Base-by-base conservation (phyloP, 2,888 invertebrate genomes). In the Lepidonotus clava region DNA sequence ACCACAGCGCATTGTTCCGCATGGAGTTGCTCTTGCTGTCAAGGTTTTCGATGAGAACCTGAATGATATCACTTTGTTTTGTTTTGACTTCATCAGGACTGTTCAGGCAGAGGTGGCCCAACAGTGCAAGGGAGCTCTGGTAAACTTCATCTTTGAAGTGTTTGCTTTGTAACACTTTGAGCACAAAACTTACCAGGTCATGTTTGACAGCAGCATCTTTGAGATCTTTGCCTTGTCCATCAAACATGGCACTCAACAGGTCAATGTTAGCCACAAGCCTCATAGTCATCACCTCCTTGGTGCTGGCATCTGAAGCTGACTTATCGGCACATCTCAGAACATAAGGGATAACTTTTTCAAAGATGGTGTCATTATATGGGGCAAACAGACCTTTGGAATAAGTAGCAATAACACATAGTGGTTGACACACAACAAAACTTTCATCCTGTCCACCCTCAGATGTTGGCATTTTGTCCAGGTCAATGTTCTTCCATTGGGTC, bases 111-210 rank as follows among this genome's bases (percentile, higher is more conserved):
- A 89, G 36, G 71, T 89, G 89, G 4, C 89, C 89, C 21, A 89
- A 76, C 24, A 89, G 85, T 5, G 89, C 89, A 21, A 89, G 76
- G 1, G 76, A 51, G n/a, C 88, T 88, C 83, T 88, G 89, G n/a
- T 87, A 84, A 2, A 87, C 84, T 21, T 53, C 56, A 11, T 61
- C 84, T n/a, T 87, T 56, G 67, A 89, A 87, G 24, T 61, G 32
- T 6, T 21, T 18, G 40, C 40, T 36, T 71, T 51, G 34, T 4
- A 89, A 86, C 41, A 89, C 76, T 2, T 83, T 66, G 11, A 88
- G 51, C 0, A 85, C 36, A 34, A 85, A 32, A 1, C 14, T n/a
- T n/a, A 34, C 67, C 6, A 89, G 18, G n/a, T 86, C 36, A 56
- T 88, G 67, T 28, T 88, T 41, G 18, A 18, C 38, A 18, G 76